Evolutionary conservation across 2,888 invertebrate genomes (phyloP).

Genomic region (Tenthredo scrophulariae): DNA sequence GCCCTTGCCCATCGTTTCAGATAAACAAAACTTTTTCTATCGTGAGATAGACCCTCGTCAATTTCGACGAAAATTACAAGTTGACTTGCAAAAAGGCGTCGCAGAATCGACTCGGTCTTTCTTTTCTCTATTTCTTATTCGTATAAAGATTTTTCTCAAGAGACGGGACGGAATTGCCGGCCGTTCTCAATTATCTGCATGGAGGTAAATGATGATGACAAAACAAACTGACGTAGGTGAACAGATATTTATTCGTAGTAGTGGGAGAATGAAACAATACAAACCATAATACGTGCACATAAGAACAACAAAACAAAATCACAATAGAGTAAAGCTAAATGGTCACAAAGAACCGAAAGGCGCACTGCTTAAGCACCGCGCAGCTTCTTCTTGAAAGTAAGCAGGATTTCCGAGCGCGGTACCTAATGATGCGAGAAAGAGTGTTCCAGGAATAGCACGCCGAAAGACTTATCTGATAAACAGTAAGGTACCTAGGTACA

Average conservation of each 20-base stretch:
- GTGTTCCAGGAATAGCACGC: conserved; percentile 18
- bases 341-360: neutral
- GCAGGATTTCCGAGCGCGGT: conserved; percentile 3
- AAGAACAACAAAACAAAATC: neutral
- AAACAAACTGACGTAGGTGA: neutral
- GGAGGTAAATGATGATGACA: neutral
- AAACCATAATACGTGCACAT: neutral
- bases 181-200: neutral
- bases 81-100: neutral
- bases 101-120: neutral
- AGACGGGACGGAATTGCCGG: neutral
- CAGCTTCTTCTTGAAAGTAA: neutral
- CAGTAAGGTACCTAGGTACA: neutral
- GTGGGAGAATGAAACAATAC: neutral
- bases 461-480: conserved; percentile 3
- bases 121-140: neutral
- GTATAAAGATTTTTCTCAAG: neutral
- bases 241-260: neutral
- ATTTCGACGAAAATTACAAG: neutral
- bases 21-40: neutral
- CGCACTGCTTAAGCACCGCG: neutral
- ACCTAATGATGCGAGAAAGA: conserved; percentile 10
- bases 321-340: neutral
- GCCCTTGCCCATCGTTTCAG: neutral
- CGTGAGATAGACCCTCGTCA: neutral